Base-by-base conservation (phyloP, 2,113 vertebrate genomes). In the Aptenodytes patagonicus region DNA sequence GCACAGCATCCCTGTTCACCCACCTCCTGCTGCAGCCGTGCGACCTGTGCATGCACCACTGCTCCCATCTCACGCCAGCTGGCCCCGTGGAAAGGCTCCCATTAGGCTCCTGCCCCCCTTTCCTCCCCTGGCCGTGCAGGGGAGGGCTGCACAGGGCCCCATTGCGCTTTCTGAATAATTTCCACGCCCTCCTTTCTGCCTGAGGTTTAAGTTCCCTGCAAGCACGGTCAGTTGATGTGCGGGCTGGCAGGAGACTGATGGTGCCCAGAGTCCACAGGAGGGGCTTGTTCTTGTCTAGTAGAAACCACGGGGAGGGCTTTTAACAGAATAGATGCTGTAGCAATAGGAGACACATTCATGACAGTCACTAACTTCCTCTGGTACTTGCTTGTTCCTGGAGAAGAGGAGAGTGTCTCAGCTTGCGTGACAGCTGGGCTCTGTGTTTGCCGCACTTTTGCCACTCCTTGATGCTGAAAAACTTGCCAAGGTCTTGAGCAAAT, bases 401-500 rank as follows among this genome's bases (percentile, higher is more conserved):
- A 5, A 34, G 71, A 17, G 42, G 64, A 49, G 46, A 69, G 26
- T 2, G 3, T 28, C 76, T 29, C 0, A 0, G 61, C 61, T 72
- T 31, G 62, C 57, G 58, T 96, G 93, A 82, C 83, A 85, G 77
- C 75, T 10, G 60, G 24, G 52, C 84, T 66, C 47, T 0, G 2
- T 11, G 18, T 46, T 32, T 9, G 51, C 6, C 7, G 24, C 65
- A 2, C 58, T 80, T 85, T 4, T 92, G 92, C 92, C 83, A 44
- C 97, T 95, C 94, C 93, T 95, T 38, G 80, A 12, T 31, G 89
- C 73, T 76, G 77, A 65, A 87, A 79, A 65, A 31, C 69, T 65
- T 36, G 57, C 86, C 80, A 72, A 95, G 91, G 82, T 85, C 94
- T 75, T 65, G 81, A 85, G 91, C 91, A 96, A 97, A 97, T 94